Base-by-base conservation (phyloP, 2,797 vertebrate species). In the Gymnoscopelus microlampas region DNA sequence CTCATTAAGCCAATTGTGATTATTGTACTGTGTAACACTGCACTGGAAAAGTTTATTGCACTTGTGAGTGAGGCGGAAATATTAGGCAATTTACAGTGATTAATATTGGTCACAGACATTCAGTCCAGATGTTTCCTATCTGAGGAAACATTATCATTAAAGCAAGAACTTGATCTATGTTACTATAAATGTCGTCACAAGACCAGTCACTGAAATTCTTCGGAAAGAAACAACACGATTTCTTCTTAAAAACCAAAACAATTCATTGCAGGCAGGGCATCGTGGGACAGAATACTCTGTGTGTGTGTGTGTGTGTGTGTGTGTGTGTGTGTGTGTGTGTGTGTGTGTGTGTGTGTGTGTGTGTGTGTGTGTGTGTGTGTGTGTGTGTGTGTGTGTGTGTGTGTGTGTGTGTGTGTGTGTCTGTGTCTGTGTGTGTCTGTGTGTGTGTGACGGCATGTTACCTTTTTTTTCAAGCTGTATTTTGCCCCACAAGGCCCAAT, bases 81-180 rank as follows among this genome's bases (percentile, higher is more conserved):
- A 82, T 83, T 64, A 73, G 51, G 55, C 65, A 57, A 74, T 88
- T 76, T 71, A 58, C 79, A 63, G 63, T 68, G 61, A 85, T 82
- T 84, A 75, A 71, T 71, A 12, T 68, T 47, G 32, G 61, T 66
- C 53, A 50, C 53, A 55, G 54, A 69, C 55, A 64, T 73, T 49
- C 54, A 47, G 14, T 77, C 26, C 84, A 77, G 71, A 73, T 87
- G 78, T 79, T 81, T 76, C 66, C 47, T 73, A 74, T 80, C 80
- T 73, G 62, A 47, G 13, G 64, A 69, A 80, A 32, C 55, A 51
- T 71, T 79, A 47, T 79, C 60, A 70, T 79, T 48, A 72, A 39
- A 64, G 65, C 67, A 63, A 66, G 60, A 61, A 47, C 66, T 55
- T 81, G 15, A 57, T 71, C 70, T 51, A 29, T 74, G 55, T 56